These are phyloP conservation scores for Leptinotarsa lineolata DNA, from an alignment of 1,140 invertebrate species.

Conservation along the genomic window DNA sequence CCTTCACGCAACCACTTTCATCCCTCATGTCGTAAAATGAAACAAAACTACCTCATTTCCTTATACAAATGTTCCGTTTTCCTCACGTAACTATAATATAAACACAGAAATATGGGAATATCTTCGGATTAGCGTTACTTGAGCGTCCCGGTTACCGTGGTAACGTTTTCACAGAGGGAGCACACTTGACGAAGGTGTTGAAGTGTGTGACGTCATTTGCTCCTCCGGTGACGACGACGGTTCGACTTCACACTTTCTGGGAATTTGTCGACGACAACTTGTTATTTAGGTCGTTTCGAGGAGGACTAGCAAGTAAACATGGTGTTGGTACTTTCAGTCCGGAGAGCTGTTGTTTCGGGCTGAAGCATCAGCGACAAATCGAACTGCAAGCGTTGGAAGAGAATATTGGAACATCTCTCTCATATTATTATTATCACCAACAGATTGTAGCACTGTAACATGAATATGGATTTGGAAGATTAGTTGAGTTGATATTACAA, in stretches of 20 bases:
- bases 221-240: slow-evolving; percentile 45
- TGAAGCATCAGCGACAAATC: too few relatives aligned
- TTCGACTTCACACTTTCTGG: slow-evolving; percentile 39
- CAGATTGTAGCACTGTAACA: too few relatives aligned
- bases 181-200: slow-evolving; percentile 46
- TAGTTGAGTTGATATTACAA: too few relatives aligned
- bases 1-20: neutral
- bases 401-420: too few relatives aligned
- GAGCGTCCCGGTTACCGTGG: slow-evolving; percentile 27
- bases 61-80: neutral
- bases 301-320: neutral
- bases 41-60: neutral
- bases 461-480: too few relatives aligned
- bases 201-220: slow-evolving; percentile 50
- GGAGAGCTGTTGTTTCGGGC: too few relatives aligned
- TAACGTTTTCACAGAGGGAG: slow-evolving; percentile 21
- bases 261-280: slow-evolving; percentile 21
- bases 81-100: slow-evolving; percentile 3
- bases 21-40: neutral
- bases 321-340: neutral
- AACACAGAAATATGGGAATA: slow-evolving; percentile 21
- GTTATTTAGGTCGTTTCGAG: slow-evolving; percentile 12
- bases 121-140: slow-evolving; percentile 26
- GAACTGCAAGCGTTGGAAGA: too few relatives aligned
- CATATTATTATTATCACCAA: too few relatives aligned